Evolutionary conservation across 2,113 vertebrate species (phyloP), one percentile per base, ranked within the genome.

Genomic region (Lathamus discolor): DNA sequence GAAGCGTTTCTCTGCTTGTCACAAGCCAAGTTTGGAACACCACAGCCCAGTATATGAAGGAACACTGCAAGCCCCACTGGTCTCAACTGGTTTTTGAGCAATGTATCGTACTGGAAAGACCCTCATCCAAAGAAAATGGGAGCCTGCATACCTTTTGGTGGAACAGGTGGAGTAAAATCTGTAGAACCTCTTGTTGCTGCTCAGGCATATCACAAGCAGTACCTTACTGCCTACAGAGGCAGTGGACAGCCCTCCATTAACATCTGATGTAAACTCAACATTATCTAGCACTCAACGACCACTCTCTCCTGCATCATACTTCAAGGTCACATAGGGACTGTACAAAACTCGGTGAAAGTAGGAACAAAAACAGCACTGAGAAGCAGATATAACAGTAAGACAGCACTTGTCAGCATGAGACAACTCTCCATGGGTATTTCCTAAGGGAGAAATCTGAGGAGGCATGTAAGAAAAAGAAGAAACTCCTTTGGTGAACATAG

Each of bases 41-140:
- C 11, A 46, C 37, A 91, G 29, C 28, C 55, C 57, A 44, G 29
- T 19, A 27, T 13, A 10, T 51, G 66, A 95, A 87, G 70, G 41
- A 62, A 49, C 25, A 41, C 37, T 70, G 62, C 37, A 91, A 57
- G 25, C 22, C 35, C 11, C 46, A n/a, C 27, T 44, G 52, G 54
- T 41, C 35, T 51, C 37, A 81, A 4, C 3, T 51, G 25, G 13
- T 59, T 92, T 55, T 75, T 83, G 76, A 83, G 79, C 41, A 90
- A 73, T 0, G 0, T 10, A 28, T 43, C 14, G 12, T n/a, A 51
- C 18, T 37, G 43, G 31, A 41, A 85, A 88, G 64, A 59, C 6
- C 23, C 4, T 33, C 29, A 41, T 1, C 28, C 31, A 77, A 85
- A 92, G 79, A 86, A 80, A 54, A 83, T n/a, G 1, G 1, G 25